Evolutionary conservation across 2,888 invertebrate genomes (phyloP), one percentile per base, ranked within the genome.

Genomic region (Meganola albula): DNA sequence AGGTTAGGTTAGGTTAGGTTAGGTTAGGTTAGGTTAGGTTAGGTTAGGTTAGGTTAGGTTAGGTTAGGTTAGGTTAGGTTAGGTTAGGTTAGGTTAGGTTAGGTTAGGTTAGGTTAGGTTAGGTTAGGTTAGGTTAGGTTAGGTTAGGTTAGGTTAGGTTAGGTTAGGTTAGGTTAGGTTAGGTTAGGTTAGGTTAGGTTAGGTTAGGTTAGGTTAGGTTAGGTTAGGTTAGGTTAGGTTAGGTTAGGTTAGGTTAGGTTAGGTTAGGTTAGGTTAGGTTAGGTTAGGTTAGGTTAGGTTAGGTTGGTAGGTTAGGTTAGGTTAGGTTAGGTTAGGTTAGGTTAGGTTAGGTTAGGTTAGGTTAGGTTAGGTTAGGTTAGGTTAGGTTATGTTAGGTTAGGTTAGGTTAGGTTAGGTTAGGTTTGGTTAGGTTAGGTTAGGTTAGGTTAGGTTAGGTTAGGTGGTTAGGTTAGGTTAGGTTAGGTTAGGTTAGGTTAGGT

Each of bases 11-110:
- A 31, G 31, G 31, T 31, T 31, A 31, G 31, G 31, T 21, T 20
- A 21, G 20, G 20, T 21, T 20, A 21, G 29, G 29, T 29, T 29
- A 29, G 29, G 29, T 29, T 29, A 29, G 29, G 29, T 29, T 29
- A 12, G 21, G 29, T 20, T 29, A 21, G 21, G 29, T 16, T 16
- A 16, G 29, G 20, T 31, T 31, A 31, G 31, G 31, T 31, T 31
- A 31, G 31, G 31, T 31, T 31, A 31, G 31, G 31, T 31, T 31
- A 31, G 31, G 31, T 31, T 31, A 31, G 31, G 31, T 31, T 31
- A 31, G 31, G 31, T 31, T 31, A 31, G 24, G 31, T 31, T 31
- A 31, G 31, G 31, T 31, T 31, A 31, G 24, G 31, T 31, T 31
- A 31, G 24, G 31, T 31, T 31, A 24, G 24, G 16, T 24, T 16